phyloP scores from a whole-genome alignment of 2,888 invertebrate genomes.

The Myopa testacea region DNA sequence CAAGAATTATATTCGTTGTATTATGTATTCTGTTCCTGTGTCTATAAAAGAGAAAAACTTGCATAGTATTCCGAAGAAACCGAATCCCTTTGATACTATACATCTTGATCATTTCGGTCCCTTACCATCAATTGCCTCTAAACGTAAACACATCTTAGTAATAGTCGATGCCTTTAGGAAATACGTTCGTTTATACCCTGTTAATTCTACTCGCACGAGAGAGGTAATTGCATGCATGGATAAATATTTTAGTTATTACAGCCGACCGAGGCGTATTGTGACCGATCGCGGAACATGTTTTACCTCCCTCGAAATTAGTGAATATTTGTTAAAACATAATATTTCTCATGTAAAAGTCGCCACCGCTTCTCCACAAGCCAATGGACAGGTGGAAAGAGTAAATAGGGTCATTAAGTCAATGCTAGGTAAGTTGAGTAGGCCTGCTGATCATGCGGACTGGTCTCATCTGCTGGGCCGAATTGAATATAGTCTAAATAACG shows the following conservation, averaged over 20 bases:
- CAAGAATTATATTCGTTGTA: slow-evolving; percentile 26
- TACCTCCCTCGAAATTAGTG: not conserved
- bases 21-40: slow-evolving; percentile 2
- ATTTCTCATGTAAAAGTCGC: not conserved
- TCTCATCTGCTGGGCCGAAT: not conserved
- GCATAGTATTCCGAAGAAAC: slow-evolving; percentile 18
- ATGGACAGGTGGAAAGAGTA: not conserved
- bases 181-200: too few relatives aligned
- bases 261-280: not conserved
- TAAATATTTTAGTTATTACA: too few relatives aligned
- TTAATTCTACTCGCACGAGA: too few relatives aligned
- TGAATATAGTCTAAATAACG: not conserved
- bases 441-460: not conserved
- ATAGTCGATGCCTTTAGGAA: too few relatives aligned
- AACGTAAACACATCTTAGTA: not conserved
- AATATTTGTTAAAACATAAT: not conserved
- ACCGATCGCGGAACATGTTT: not conserved
- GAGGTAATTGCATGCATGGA: too few relatives aligned
- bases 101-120: slow-evolving; percentile 26
- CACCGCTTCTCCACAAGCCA: not conserved
- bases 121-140: slow-evolving; percentile 1
- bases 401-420: not conserved
- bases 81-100: slow-evolving; percentile 10
- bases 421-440: not conserved
- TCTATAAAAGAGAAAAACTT: not conserved